These are phyloP conservation scores for Tetramorium bicarinatum DNA, from an alignment of 2,888 invertebrate genomes.

Conservation along the genomic window DNA sequence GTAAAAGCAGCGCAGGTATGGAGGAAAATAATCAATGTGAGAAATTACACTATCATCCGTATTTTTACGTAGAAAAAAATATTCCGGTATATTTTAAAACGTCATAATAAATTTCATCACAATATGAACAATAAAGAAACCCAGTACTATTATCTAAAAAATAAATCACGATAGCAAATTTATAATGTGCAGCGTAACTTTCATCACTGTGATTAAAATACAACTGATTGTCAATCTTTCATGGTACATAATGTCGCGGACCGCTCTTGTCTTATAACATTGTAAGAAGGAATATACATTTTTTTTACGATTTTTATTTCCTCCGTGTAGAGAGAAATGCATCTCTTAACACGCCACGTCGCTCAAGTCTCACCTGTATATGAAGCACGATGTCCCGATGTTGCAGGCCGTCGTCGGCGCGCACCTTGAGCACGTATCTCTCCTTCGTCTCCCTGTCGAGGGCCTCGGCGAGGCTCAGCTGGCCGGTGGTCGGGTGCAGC, in stretches of 20 bases:
- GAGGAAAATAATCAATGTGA: neutral
- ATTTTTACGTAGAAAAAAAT: neutral
- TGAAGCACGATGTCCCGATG: conserved; percentile 92
- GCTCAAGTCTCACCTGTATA: conserved; percentile 89
- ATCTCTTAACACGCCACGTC: neutral
- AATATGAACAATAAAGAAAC: neutral
- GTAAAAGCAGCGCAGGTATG: neutral
- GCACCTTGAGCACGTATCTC: conserved; percentile 92
- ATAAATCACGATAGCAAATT: neutral
- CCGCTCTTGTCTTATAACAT: neutral
- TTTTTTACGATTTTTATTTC: conserved; percentile 5
- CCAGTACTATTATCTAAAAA: neutral
- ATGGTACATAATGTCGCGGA: neutral
- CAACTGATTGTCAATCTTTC: neutral
- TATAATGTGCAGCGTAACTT: no score
- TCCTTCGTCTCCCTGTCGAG: conserved; percentile 94
- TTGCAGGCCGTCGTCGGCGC: conserved; percentile 96
- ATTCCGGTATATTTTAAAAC: neutral
- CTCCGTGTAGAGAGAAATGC: neutral
- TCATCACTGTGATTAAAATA: neutral
- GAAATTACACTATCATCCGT: neutral
- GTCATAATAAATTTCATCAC: neutral
- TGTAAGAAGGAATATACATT: neutral
- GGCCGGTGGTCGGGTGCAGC: conserved; percentile 91
- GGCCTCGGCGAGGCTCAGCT: conserved; percentile 91